Evolutionary conservation across 2,113 vertebrate genomes (phyloP).

Genomic region (Phyllostomus hastatus): DNA sequence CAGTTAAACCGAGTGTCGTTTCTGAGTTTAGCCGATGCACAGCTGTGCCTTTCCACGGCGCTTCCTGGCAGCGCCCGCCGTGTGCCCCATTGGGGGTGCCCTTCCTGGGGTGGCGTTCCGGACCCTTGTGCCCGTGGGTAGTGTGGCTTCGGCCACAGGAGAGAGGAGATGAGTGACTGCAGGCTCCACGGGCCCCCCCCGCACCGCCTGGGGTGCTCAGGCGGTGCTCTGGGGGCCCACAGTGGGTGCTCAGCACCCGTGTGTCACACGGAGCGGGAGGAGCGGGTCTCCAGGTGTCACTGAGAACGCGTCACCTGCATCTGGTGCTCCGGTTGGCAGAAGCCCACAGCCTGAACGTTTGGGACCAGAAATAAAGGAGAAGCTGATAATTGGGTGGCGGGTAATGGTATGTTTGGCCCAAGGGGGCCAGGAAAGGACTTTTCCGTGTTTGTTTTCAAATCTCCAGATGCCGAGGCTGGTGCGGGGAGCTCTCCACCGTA

Average conservation of each 20-base stretch:
- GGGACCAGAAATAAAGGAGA: not conserved
- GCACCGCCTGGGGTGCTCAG: accelerated
- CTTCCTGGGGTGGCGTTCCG: not conserved
- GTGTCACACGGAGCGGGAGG: not conserved
- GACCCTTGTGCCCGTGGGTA: not conserved
- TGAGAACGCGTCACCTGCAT: not conserved
- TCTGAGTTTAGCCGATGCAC: not conserved
- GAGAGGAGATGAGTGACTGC: not conserved
- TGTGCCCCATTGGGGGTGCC: not conserved
- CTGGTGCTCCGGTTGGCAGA: not conserved
- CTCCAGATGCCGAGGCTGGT: not conserved
- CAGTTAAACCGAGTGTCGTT: not conserved
- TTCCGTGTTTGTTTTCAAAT: not conserved
- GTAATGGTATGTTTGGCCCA: not conserved
- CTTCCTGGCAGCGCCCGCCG: not conserved
- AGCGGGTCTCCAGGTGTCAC: not conserved
- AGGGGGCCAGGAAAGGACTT: not conserved
- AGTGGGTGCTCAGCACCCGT: not conserved
- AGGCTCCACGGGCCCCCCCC: too few species aligned
- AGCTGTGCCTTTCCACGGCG: not conserved
- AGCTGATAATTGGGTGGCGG: not conserved
- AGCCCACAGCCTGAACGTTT: not conserved
- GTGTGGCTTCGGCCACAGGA: not conserved
- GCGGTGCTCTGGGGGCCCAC: too few species aligned
- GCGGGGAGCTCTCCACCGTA: not conserved